These are phyloP conservation scores for Chymomyza procnemis DNA, from an alignment of 2,888 invertebrate species.

Conservation along the genomic window DNA sequence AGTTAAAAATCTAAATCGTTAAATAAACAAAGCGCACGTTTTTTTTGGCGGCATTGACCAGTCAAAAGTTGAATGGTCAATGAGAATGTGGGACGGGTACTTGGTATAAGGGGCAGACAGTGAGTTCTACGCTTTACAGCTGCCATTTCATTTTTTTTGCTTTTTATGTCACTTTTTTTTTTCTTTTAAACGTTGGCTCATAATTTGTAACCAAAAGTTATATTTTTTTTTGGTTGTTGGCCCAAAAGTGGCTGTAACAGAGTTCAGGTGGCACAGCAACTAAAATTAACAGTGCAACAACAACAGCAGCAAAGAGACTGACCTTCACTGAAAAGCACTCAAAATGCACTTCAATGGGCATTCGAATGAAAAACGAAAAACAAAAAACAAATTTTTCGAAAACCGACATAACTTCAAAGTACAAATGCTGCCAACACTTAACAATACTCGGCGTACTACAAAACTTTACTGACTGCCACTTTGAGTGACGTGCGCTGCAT, in stretches of 20 bases:
- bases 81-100: not conserved
- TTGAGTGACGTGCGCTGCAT: slow-evolving; percentile 61
- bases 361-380: not conserved
- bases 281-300: slow-evolving; percentile 11
- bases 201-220: not conserved
- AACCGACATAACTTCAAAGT: slow-evolving; percentile 35
- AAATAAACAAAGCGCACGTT: slow-evolving; percentile 14
- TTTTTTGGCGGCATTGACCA: slow-evolving; percentile 63
- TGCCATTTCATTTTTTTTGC: not conserved
- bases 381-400: no score
- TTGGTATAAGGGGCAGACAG: no score
- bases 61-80: slow-evolving; percentile 43
- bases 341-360: slow-evolving; percentile 52
- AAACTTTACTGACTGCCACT: slow-evolving; percentile 38
- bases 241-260: not conserved
- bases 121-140: not conserved
- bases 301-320: slow-evolving; percentile 46
- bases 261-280: slow-evolving; percentile 1
- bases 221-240: not conserved
- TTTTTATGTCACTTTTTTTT: not conserved
- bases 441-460: slow-evolving; percentile 57
- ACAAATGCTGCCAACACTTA: slow-evolving; percentile 50
- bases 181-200: not conserved
- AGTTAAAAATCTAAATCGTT: slow-evolving; percentile 12
- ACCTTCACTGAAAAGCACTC: slow-evolving; percentile 59